Conservation (phyloP, 2,888 invertebrate genomes). For the Nymphalis c-album region DNA sequence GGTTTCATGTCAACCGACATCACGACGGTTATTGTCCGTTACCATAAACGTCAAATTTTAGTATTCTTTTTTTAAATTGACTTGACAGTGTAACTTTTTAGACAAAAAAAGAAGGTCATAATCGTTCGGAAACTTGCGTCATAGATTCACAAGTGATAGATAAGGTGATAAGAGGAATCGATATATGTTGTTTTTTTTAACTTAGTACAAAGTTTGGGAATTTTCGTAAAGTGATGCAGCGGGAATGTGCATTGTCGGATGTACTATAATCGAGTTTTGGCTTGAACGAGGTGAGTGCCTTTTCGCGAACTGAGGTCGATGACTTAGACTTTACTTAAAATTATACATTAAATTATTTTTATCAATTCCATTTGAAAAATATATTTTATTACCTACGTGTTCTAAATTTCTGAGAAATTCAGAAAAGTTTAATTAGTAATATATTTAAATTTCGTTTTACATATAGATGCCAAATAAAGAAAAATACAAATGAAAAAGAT, state of each 20-base stretch:
- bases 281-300: constrained; percentile 66
- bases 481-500: not conserved
- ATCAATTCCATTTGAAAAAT: not conserved
- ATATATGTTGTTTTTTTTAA: constrained; percentile 50
- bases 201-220: constrained; percentile 25
- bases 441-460: no score
- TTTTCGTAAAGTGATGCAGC: constrained; percentile 67
- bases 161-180: constrained; percentile 61
- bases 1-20: constrained; percentile 53
- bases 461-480: no score
- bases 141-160: constrained; percentile 45
- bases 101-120: constrained; percentile 14
- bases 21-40: constrained; percentile 47
- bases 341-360: constrained; percentile 9
- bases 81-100: constrained; percentile 12
- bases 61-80: constrained; percentile 31
- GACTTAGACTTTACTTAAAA: constrained; percentile 45
- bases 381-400: no score
- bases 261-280: constrained; percentile 63
- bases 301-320: constrained; percentile 54
- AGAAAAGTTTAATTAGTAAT: no score
- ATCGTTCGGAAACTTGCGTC: constrained; percentile 28
- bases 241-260: constrained; percentile 56
- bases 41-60: constrained; percentile 45
- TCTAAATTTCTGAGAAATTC: no score